Base-by-base conservation (phyloP, 2,888 invertebrate genomes). In the Dynastes grantii region DNA sequence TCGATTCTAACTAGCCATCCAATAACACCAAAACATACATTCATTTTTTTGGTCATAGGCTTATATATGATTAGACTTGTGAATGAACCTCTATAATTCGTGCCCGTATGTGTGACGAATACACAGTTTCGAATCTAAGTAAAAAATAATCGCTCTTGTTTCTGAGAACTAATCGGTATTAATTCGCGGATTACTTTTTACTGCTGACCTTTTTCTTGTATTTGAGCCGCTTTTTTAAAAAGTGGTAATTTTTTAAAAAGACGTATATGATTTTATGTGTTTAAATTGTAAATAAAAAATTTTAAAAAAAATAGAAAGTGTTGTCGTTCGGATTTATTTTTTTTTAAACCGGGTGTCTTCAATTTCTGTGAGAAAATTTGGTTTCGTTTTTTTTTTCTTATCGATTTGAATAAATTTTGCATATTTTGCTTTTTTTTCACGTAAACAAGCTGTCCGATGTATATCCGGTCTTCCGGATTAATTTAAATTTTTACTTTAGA, bases 151-250 rank as follows among this genome's bases (percentile, higher is more conserved):
- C 37, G 16, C 55, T 22, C 32, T 29, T 45, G 73, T 61, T 75
- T 75, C 73, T 75, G 73, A 75, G 73, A 75, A 75, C 73, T 29
- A 49, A 61, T 45, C 61, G 73, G 22, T 75, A 55, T 75, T 61
- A 75, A 75, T 75, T 75, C 45, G 61, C 29, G 51, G 29, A 68
- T 49, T 68, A 68, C 68, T 53, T 68, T 68, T 67, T 32, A n/a
- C 53, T 53, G 68, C 22, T 68, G 68, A 68, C 68, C 68, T 68
- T 68, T 68, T 68, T 68, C 51, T 29, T 29, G 63, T 27, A 27
- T 13, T 29, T 32, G 63, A 32, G 9, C 13, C 63, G 32, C 13
- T 63, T 13, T 27, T 37, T 22, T 32, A n/a, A n/a, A 63, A 63
- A 8, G 27, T 13, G 13, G 32, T 32, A 22, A n/a, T n/a, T n/a